A percentile compares a stretch with the other conserved stretches of the same genome.
phyloP scores from a whole-genome alignment of 2,797 vertebrate genomes.

The Tokudaia tokunoshimensis region DNA sequence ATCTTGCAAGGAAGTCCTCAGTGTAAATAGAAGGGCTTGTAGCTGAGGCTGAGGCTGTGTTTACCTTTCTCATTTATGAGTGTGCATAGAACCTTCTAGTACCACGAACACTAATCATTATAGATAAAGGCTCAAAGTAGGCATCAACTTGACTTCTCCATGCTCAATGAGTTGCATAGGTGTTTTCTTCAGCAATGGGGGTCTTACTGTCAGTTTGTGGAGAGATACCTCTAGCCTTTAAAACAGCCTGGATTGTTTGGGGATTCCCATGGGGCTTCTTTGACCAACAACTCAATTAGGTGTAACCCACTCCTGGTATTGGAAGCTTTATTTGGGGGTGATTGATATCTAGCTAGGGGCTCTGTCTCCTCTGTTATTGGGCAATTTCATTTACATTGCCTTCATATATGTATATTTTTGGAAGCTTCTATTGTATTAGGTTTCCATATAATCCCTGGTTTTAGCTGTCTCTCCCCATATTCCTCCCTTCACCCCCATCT shows the following conservation, averaged over 20 bases:
- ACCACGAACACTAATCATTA: not conserved
- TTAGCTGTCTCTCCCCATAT: not conserved
- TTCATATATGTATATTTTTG: not conserved
- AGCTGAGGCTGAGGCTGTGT: not conserved
- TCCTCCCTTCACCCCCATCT: not conserved
- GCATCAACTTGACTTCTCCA: not conserved
- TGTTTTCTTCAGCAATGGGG: no score
- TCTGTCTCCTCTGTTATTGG: not conserved
- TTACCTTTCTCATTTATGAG: not conserved
- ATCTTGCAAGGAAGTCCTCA: not conserved
- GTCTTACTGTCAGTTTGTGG: no score
- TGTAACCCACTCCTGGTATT: not conserved
- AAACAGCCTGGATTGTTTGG: not conserved
- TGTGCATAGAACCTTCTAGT: not conserved
- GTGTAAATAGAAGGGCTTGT: not conserved
- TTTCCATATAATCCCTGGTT: not conserved
- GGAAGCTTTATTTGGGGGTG: not conserved
- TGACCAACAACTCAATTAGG: not conserved
- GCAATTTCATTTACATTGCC: not conserved
- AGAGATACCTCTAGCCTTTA: not conserved
- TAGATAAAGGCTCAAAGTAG: not conserved
- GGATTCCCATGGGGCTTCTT: not conserved
- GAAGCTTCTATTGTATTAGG: not conserved
- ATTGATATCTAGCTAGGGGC: not conserved
- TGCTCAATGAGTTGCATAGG: not conserved